Conservation (phyloP, 2,888 invertebrate species). For the Orchesellides sinensis region DNA sequence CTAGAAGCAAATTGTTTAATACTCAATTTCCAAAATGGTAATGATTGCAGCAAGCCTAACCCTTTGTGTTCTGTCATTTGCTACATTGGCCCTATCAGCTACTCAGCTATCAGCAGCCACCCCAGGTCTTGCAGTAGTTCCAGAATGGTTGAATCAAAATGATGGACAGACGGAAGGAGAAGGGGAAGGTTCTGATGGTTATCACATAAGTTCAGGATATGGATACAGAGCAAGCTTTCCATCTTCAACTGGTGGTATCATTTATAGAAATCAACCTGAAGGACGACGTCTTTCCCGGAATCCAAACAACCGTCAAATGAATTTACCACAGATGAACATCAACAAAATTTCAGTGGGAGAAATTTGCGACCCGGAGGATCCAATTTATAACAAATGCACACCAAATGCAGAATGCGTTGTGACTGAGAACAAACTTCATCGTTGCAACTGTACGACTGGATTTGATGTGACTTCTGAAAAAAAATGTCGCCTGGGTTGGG, state of each 20-base stretch:
- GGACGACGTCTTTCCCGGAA: slow-evolving; percentile 49
- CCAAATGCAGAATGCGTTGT: slow-evolving; percentile 47
- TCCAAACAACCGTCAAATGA: slow-evolving; percentile 10
- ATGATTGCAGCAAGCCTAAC: too few species aligned
- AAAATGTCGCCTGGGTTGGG: slow-evolving; percentile 54
- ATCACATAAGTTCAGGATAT: too few species aligned
- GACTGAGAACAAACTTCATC: slow-evolving; percentile 47
- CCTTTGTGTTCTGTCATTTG: not conserved
- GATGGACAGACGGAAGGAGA: not conserved
- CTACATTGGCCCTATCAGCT: not conserved
- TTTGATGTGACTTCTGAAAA: slow-evolving; percentile 51
- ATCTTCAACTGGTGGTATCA: slow-evolving; percentile 50
- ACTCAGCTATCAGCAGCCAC: not conserved
- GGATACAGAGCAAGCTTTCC: slow-evolving; percentile 22
- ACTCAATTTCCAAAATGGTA: too few species aligned
- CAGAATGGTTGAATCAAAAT: not conserved
- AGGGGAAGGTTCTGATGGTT: not conserved
- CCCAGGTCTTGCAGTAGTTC: not conserved
- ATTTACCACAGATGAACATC: not conserved
- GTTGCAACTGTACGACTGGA: slow-evolving; percentile 52
- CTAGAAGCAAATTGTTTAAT: too few species aligned
- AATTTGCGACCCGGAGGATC: slow-evolving; percentile 64
- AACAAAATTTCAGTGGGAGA: slow-evolving; percentile 55
- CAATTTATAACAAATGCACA: slow-evolving; percentile 57
- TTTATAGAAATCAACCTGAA: slow-evolving; percentile 46